These are phyloP conservation scores for Cabera pusaria DNA, from an alignment of 2,888 invertebrate species.

Conservation along the genomic window DNA sequence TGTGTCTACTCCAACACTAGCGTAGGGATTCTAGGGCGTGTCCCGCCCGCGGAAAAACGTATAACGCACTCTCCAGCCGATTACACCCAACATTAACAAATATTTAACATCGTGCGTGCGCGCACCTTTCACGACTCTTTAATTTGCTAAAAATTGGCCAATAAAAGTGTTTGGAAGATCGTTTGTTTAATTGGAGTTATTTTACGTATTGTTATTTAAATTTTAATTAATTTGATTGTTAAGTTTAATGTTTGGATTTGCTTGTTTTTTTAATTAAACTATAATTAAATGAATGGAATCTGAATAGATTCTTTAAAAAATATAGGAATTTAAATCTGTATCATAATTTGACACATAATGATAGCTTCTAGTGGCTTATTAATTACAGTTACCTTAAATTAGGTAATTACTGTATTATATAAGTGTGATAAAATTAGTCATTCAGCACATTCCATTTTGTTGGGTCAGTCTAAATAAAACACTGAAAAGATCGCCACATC, in stretches of 20 bases:
- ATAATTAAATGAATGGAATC: too few species aligned
- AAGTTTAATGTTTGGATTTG: too few species aligned
- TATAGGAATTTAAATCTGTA: too few species aligned
- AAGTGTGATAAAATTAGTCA: too few species aligned
- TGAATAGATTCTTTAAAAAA: too few species aligned
- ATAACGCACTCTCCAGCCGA: conserved; percentile 43
- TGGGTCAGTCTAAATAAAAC: too few species aligned
- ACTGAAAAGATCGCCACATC: too few species aligned
- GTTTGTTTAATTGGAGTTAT: conserved; percentile 22
- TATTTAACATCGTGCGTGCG: conserved; percentile 61
- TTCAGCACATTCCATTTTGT: too few species aligned
- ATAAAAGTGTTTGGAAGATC: conserved; percentile 25
- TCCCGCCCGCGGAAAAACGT: conserved; percentile 31
- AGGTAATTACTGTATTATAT: too few species aligned
- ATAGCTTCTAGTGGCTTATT: too few species aligned
- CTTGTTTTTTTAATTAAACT: neutral
- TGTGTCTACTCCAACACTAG: conserved; percentile 14
- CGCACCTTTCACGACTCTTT: conserved; percentile 34
- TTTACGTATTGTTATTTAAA: conserved; percentile 5
- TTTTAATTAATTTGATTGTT: neutral
- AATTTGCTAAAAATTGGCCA: conserved; percentile 29
- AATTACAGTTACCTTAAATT: too few species aligned
- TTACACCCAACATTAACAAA: conserved; percentile 65
- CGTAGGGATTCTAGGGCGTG: conserved; percentile 48
- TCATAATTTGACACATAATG: too few species aligned